Evolutionary conservation across 2,113 vertebrate genomes (phyloP), one percentile per base, ranked within the genome.

Genomic region (Neolamprologus falcicula): DNA sequence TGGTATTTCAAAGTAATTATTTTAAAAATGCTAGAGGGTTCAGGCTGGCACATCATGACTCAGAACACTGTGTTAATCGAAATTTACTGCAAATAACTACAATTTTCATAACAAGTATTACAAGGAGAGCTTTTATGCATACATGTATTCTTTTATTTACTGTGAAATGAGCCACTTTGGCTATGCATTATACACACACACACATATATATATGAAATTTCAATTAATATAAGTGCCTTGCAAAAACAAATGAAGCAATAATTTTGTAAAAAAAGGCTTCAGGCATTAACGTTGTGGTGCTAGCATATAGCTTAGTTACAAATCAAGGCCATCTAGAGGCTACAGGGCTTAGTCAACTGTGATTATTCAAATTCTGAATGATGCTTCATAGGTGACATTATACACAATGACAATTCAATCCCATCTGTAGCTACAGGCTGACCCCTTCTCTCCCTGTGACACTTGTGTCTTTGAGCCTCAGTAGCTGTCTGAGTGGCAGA

Each of bases 341-440:
- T 94, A 78, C 84, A n/a, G 94, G 95, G 93, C 89, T 79, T 80
- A 93, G 94, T 94, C 96, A 93, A 21, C 55, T 73, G 42, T 35
- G 50, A 91, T 96, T 96, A 97, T 96, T 95, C 86, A 95, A 92
- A 96, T 94, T 21, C 86, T 92, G 95, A 95, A 80, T 94, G 95
- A 94, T 83, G 92, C 76, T 89, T 92, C 82, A 83, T 71, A 83
- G 86, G 92, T 94, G 96, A 96, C 95, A 94, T 96, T 94, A 95
- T 50, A 88, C 88, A 93, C 94, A 91, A 95, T 94, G 95, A 95
- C 95, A 95, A 92, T 95, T 94, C 93, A 94, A 93, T 94, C 91
- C 83, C 89, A 89, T 91, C 71, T 83, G 86, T 91, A 86, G 93
- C 95, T 94, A 86, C 83, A 78, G 95, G 94, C 92, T 89, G 90